These are phyloP conservation scores for Pocota personata DNA, from an alignment of 2,888 invertebrate species.

Conservation along the genomic window DNA sequence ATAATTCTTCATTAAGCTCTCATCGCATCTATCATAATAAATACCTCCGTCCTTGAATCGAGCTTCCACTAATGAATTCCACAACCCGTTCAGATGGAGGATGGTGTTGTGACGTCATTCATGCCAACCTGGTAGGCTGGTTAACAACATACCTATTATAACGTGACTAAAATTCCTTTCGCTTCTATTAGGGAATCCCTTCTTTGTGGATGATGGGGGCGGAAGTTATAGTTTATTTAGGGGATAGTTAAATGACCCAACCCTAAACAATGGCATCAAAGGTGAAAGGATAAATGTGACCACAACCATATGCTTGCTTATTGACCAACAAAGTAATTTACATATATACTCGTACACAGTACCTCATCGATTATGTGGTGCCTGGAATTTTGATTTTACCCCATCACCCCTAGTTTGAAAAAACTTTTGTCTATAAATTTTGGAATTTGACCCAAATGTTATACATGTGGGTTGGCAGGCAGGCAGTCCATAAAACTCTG, in stretches of 20 bases:
- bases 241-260: not conserved
- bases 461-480: not conserved
- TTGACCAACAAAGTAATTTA: not conserved
- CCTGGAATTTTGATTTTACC: slow-evolving; percentile 19
- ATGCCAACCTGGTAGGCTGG: slow-evolving; percentile 14
- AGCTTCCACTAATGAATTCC: slow-evolving; percentile 4
- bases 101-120: not conserved
- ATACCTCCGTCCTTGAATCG: not conserved
- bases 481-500: not conserved
- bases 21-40: slow-evolving; percentile 39
- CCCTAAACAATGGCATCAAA: not conserved
- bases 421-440: slow-evolving; percentile 25
- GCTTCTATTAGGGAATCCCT: not conserved
- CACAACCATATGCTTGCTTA: not conserved
- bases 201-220: not conserved
- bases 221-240: not conserved
- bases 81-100: slow-evolving; percentile 1
- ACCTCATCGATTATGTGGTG: slow-evolving; percentile 15
- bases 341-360: not conserved
- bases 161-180: slow-evolving; percentile 31
- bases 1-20: slow-evolving; percentile 61
- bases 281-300: not conserved
- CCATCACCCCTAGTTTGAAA: not conserved
- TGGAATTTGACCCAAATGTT: slow-evolving; percentile 21
- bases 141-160: slow-evolving; percentile 1